These are phyloP conservation scores for Amia ocellicauda DNA, from an alignment of 2,113 vertebrate species.

Conservation along the genomic window DNA sequence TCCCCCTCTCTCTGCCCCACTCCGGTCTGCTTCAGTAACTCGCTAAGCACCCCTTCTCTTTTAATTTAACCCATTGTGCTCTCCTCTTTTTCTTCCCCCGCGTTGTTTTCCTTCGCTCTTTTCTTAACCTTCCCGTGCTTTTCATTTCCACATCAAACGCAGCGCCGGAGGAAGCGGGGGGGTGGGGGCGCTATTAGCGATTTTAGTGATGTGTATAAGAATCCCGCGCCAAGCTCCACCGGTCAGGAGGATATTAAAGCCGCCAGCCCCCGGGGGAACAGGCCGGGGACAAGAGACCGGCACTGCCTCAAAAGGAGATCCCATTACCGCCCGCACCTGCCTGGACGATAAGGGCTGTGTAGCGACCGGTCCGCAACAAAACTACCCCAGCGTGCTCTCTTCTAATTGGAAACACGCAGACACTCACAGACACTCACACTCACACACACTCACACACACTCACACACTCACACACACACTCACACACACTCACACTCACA, in stretches of 20 bases:
- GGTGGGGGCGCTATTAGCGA: conserved; percentile 64
- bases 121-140: conserved; percentile 47
- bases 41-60: conserved; percentile 50
- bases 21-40: conserved; percentile 53
- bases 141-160: conserved; percentile 77
- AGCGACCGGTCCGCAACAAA: neutral
- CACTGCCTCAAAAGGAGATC: neutral
- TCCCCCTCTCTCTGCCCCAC: conserved; percentile 20
- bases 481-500: conserved; percentile 10
- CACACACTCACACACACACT: conserved; percentile 15
- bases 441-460: conserved; percentile 21
- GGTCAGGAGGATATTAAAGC: conserved; percentile 78
- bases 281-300: neutral
- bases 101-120: conserved; percentile 28
- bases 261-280: conserved; percentile 44
- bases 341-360: neutral
- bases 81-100: no score
- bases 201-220: conserved; percentile 71
- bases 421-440: neutral
- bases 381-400: neutral
- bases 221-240: conserved; percentile 71
- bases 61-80: conserved; percentile 69
- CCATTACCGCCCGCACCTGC: conserved; percentile 2
- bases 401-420: no score
- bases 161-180: conserved; percentile 36